phyloP scores from a whole-genome alignment of 2,888 invertebrate species.

The Campoplex capitator region DNA sequence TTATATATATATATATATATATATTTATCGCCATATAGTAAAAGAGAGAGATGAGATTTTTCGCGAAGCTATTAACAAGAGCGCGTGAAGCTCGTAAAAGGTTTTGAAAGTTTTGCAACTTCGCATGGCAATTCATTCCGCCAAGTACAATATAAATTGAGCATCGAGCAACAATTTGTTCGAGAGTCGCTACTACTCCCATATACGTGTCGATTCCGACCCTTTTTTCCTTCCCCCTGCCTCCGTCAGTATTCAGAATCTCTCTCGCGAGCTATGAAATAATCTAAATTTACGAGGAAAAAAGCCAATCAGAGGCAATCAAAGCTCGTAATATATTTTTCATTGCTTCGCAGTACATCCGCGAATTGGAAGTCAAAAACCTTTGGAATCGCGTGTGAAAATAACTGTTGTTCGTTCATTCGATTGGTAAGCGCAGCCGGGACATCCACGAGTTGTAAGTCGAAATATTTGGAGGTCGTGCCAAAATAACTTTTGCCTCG shows the following conservation, averaged over 20 bases:
- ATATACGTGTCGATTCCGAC: background rate
- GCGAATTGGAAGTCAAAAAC: background rate
- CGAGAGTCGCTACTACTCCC: background rate
- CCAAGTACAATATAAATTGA: constrained; percentile 5
- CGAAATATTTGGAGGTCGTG: background rate
- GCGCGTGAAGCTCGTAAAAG: constrained; percentile 4
- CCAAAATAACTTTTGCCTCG: background rate
- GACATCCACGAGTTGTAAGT: background rate
- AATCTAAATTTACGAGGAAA: background rate
- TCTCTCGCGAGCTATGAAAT: background rate
- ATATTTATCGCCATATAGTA: background rate
- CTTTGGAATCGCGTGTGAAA: background rate
- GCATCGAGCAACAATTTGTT: constrained; percentile 17
- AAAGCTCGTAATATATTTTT: background rate
- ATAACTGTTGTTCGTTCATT: background rate
- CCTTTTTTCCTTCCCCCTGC: background rate
- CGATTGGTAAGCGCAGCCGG: background rate
- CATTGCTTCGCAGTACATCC: background rate
- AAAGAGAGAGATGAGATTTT: constrained; percentile 8
- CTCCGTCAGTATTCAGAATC: background rate
- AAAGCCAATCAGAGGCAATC: constrained; percentile 4
- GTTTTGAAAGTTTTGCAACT: background rate
- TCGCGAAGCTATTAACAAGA: constrained; percentile 5
- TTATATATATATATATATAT: background rate
- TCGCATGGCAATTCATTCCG: constrained; percentile 1